A percentile compares a stretch with the other conserved stretches of the same genome.
Conservation (phyloP, 2,113 vertebrate genomes). For the Dasyurus viverrinus region DNA sequence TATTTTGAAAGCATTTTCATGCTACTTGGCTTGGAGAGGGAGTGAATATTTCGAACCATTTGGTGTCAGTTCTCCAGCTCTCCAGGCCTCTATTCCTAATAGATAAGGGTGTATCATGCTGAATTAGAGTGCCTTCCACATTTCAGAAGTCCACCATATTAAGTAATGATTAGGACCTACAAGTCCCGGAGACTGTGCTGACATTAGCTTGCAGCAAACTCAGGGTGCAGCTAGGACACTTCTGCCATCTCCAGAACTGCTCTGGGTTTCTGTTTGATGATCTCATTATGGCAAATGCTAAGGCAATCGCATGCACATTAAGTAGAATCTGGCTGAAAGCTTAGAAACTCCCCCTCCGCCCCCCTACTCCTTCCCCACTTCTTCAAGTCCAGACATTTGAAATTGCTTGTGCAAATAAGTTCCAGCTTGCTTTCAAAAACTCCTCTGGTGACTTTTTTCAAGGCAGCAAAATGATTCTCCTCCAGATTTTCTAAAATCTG, state of each 20-base stretch:
- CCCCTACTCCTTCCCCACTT: no score
- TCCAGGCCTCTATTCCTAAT: neutral
- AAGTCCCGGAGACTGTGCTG: neutral
- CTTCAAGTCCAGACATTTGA: neutral
- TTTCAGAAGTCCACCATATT: neutral
- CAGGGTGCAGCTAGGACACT: neutral
- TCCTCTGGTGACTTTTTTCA: neutral
- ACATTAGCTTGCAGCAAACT: neutral
- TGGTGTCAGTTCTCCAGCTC: neutral
- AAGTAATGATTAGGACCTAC: neutral
- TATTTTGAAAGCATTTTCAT: neutral
- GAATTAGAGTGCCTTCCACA: neutral
- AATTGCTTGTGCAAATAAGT: neutral
- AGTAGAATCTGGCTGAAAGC: neutral
- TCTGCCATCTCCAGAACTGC: neutral
- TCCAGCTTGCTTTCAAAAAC: neutral
- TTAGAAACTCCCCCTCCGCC: neutral
- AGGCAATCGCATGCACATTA: neutral
- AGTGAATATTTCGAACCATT: neutral
- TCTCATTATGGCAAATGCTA: neutral
- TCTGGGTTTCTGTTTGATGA: neutral
- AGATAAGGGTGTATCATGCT: neutral
- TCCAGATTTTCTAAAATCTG: neutral
- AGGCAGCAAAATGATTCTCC: neutral
- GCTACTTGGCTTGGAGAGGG: neutral